Percentiles rank a stretch among this genome's conserved stretches.
These are phyloP conservation scores for Apogon talboti DNA, from an alignment of 2,797 vertebrate species.

Conservation along the genomic window DNA sequence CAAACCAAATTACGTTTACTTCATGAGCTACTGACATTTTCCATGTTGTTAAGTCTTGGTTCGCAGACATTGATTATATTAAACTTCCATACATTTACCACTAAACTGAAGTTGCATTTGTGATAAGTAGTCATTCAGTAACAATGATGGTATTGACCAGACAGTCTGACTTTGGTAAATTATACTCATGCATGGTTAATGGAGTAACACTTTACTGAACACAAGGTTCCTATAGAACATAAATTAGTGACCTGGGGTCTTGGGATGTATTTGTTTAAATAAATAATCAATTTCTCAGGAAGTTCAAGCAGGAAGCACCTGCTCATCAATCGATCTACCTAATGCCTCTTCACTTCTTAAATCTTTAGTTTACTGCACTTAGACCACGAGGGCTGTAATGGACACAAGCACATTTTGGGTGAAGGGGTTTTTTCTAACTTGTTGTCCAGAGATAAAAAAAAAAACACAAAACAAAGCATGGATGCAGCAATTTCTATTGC, in stretches of 20 bases:
- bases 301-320: conserved; percentile 57
- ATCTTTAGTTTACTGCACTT: conserved; percentile 58
- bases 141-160: background rate
- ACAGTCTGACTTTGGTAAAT: conserved; percentile 14
- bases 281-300: conserved; percentile 73
- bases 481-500: conserved; percentile 21
- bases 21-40: conserved; percentile 24
- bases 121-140: background rate
- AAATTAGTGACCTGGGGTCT: conserved; percentile 32
- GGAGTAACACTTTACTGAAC: conserved; percentile 22
- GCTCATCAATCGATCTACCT: conserved; percentile 73
- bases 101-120: background rate
- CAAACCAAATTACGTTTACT: conserved; percentile 26
- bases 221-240: background rate
- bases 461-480: background rate
- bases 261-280: conserved; percentile 59
- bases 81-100: background rate
- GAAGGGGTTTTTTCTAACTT: conserved; percentile 16
- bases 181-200: conserved; percentile 22
- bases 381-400: conserved; percentile 53
- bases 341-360: conserved; percentile 50
- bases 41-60: conserved; percentile 27
- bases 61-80: conserved; percentile 7
- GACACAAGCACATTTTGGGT: conserved; percentile 31
- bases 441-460: conserved; percentile 1